phyloP scores from a whole-genome alignment of 2,797 vertebrate genomes.

The Darevskia nairensis region DNA sequence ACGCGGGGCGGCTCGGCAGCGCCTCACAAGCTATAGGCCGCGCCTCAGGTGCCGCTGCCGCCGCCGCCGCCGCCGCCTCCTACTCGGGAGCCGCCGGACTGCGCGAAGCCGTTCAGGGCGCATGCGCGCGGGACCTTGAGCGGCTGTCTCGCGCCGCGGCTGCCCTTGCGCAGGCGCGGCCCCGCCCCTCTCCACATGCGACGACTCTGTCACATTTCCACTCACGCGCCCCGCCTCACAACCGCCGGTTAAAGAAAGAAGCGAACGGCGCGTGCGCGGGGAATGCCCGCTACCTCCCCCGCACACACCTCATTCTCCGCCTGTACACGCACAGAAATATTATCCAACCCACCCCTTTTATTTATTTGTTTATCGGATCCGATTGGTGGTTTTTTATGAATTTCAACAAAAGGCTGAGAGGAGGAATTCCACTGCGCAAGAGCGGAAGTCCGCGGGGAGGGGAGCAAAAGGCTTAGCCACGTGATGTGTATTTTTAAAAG shows the following conservation, averaged over 20 bases:
- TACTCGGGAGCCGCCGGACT: not conserved
- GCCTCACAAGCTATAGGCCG: not conserved
- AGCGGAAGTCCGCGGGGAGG: slow-evolving; percentile 23
- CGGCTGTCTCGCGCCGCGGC: fast-evolving
- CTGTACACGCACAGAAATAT: not conserved
- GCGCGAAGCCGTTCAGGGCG: not conserved
- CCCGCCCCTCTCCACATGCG: not conserved
- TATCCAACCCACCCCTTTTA: too few species aligned
- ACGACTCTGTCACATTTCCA: too few species aligned
- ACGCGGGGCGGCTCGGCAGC: not conserved
- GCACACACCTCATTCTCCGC: too few species aligned
- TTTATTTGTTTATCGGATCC: too few species aligned
- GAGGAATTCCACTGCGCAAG: not conserved
- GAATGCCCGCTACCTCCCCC: too few species aligned
- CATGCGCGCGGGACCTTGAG: not conserved
- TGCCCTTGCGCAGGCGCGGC: not conserved
- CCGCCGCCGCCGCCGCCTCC: not conserved
- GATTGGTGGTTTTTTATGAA: not conserved
- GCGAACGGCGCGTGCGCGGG: not conserved
- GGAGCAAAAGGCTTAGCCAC: too few species aligned
- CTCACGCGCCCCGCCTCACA: too few species aligned
- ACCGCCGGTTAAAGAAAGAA: fast-evolving
- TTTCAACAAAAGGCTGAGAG: too few species aligned
- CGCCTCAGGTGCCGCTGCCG: not conserved
- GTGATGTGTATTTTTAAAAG: not conserved